These are phyloP conservation scores for Hecatera dysodea DNA, from an alignment of 2,888 invertebrate genomes.

Conservation along the genomic window DNA sequence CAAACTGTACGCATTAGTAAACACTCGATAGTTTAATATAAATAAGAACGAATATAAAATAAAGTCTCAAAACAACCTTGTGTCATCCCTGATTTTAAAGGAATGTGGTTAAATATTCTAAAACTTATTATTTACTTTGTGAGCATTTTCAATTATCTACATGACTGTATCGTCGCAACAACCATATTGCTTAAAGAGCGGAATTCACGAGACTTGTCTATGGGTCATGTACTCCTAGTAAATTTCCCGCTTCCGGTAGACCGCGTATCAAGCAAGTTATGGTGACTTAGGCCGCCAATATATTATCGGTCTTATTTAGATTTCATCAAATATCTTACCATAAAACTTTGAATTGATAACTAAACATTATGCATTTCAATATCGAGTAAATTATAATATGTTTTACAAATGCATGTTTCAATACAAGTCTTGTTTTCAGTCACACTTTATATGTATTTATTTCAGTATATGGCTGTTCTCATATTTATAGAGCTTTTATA, in stretches of 20 bases:
- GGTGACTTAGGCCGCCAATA: neutral
- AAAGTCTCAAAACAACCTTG: conserved; percentile 57
- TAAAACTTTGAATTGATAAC: conserved; percentile 15
- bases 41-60: conserved; percentile 56
- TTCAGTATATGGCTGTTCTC: conserved; percentile 45
- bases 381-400: conserved; percentile 25
- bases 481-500: conserved; percentile 28
- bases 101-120: conserved; percentile 68
- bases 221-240: neutral
- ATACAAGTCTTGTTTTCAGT: conserved; percentile 63
- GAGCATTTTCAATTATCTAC: conserved; percentile 67
- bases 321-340: conserved; percentile 7
- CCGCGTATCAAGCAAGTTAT: neutral
- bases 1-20: conserved; percentile 15
- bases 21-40: conserved; percentile 31
- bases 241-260: neutral
- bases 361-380: conserved; percentile 43
- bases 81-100: conserved; percentile 57
- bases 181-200: neutral
- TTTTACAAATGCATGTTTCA: conserved; percentile 61
- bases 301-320: neutral
- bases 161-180: conserved; percentile 41
- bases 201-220: neutral
- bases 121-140: conserved; percentile 60
- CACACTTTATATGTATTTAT: conserved; percentile 40